Percentiles rank a stretch among this genome's conserved stretches.
Evolutionary conservation across 2,797 vertebrate genomes (phyloP).

Genomic region (Falco peregrinus): DNA sequence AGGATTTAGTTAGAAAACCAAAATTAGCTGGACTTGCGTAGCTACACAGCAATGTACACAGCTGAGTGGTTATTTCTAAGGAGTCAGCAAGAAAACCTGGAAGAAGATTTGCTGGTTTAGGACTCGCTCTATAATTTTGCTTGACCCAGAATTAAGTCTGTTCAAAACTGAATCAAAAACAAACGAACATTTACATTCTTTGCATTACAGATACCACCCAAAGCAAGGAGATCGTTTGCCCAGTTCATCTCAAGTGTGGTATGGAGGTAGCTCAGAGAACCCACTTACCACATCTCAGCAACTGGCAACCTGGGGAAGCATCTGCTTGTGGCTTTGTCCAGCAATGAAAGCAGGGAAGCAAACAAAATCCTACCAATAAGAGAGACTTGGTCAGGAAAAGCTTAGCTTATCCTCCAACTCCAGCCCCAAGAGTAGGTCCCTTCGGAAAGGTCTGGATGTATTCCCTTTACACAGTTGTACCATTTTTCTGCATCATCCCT

Average conservation of each 20-base stretch:
- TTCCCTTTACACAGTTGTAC: neutral
- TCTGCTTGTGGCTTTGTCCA: neutral
- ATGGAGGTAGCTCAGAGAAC: neutral
- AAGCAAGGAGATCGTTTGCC: neutral
- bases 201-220: neutral
- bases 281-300: neutral
- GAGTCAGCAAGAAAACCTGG: neutral
- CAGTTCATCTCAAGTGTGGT: neutral
- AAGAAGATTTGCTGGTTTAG: neutral
- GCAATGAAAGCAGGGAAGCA: neutral
- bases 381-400: neutral
- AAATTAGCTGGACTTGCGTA: neutral
- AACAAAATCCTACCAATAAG: neutral
- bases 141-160: neutral
- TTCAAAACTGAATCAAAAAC: neutral
- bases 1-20: neutral
- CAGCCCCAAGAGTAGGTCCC: neutral
- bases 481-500: neutral
- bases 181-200: neutral
- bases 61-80: neutral
- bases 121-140: neutral
- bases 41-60: neutral
- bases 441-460: neutral
- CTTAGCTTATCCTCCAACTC: neutral
- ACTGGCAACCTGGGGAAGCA: neutral